Percentiles rank a stretch among this genome's conserved stretches.
Conservation (phyloP, 2,888 invertebrate genomes). For the Drosophila atripex region DNA sequence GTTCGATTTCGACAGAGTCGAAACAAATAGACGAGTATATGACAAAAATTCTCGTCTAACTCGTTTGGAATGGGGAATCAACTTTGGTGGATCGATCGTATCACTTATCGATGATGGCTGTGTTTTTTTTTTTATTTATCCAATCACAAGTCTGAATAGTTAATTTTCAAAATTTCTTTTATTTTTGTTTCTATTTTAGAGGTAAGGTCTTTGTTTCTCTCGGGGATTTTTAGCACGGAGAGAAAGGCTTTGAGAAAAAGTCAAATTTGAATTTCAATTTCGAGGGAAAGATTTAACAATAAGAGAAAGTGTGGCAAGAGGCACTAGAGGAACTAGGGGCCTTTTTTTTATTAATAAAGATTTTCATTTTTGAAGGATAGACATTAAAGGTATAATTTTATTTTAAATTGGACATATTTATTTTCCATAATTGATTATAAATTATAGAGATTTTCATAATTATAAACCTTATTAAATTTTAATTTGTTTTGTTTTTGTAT, state of each 20-base stretch:
- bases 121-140: neutral
- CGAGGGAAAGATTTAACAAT: neutral
- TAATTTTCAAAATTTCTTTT: neutral
- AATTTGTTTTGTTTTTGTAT: too few species aligned
- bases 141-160: constrained; percentile 16
- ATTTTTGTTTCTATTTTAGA: neutral
- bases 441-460: too few species aligned
- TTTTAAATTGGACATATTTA: too few species aligned
- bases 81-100: constrained; percentile 5
- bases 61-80: constrained; percentile 49
- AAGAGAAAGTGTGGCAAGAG: constrained; percentile 9
- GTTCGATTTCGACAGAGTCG: constrained; percentile 4
- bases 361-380: too few species aligned
- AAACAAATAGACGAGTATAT: constrained; percentile 9
- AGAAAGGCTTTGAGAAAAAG: constrained; percentile 21
- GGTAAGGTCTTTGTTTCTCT: constrained; percentile 6
- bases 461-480: too few species aligned
- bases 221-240: constrained; percentile 30
- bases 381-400: too few species aligned
- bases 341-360: too few species aligned
- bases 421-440: too few species aligned
- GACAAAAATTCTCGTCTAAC: constrained; percentile 59
- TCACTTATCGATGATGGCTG: constrained; percentile 29
- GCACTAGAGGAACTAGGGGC: too few species aligned
- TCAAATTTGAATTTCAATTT: constrained; percentile 21